A percentile compares a stretch with the other conserved stretches of the same genome.
These are phyloP conservation scores for Aspidiotus destructor DNA, from an alignment of 2,888 invertebrate species.

Conservation along the genomic window DNA sequence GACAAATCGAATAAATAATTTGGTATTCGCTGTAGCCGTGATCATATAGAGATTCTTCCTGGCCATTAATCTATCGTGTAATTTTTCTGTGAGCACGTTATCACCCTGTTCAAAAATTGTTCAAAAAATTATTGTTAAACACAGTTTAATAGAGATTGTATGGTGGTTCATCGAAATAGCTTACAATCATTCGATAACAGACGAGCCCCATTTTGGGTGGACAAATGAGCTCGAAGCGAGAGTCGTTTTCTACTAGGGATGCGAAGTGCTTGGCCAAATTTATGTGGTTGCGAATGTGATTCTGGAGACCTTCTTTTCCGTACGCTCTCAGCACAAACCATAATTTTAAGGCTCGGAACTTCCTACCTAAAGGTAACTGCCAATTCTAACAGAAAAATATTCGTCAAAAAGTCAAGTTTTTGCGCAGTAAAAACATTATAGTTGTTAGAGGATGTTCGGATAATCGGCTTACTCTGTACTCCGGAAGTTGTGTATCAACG, in stretches of 20 bases:
- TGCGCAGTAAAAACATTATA: not conserved
- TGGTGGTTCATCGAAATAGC: not conserved
- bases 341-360: slow-evolving; percentile 83
- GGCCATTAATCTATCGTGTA: slow-evolving; percentile 62
- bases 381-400: slow-evolving; percentile 56
- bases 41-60: slow-evolving; percentile 73
- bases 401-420: not conserved
- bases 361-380: slow-evolving; percentile 76
- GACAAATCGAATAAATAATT: slow-evolving; percentile 67
- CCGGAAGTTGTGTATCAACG: slow-evolving; percentile 47
- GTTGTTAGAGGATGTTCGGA: not conserved
- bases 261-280: slow-evolving; percentile 69
- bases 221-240: slow-evolving; percentile 66
- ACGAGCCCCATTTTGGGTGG: slow-evolving; percentile 70
- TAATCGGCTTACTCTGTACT: slow-evolving; percentile 46
- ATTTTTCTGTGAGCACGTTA: slow-evolving; percentile 56
- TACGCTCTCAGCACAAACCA: slow-evolving; percentile 82
- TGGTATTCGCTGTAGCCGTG: slow-evolving; percentile 59
- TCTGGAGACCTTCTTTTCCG: slow-evolving; percentile 69
- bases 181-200: slow-evolving; percentile 73
- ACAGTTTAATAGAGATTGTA: not conserved
- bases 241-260: slow-evolving; percentile 56
- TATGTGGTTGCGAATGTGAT: slow-evolving; percentile 65
- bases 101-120: slow-evolving; percentile 47
- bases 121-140: not conserved